phyloP scores from a whole-genome alignment of 2,888 invertebrate species.

The Cheilosia variabilis region DNA sequence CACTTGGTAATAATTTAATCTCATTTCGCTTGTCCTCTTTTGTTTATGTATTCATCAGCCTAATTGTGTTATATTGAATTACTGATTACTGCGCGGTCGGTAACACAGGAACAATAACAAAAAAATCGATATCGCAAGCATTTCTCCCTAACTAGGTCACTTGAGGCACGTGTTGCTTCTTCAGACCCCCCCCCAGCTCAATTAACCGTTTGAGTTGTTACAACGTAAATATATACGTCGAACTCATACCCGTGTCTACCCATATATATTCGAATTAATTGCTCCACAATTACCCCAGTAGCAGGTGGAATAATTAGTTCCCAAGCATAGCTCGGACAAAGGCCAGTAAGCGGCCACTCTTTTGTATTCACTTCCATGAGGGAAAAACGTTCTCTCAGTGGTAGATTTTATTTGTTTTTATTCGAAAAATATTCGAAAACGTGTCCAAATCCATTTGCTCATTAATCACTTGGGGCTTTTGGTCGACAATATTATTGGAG shows the following conservation, averaged over 20 bases:
- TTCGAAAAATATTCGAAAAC: no score
- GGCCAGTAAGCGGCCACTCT: no score
- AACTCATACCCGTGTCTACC: background rate
- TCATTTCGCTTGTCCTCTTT: background rate
- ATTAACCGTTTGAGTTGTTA: background rate
- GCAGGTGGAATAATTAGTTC: background rate
- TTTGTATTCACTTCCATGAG: no score
- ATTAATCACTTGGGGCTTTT: no score
- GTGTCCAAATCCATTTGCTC: no score
- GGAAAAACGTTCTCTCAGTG: no score
- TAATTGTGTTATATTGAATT: constrained; percentile 13
- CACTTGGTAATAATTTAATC: constrained; percentile 1
- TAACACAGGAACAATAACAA: no score
- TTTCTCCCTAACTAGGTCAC: constrained; percentile 23
- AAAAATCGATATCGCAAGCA: constrained; percentile 6
- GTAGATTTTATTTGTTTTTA: no score
- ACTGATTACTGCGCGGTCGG: background rate
- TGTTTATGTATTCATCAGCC: background rate
- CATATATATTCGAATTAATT: background rate
- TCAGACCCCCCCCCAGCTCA: background rate
- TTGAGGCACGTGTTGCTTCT: constrained; percentile 26
- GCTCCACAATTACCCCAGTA: constrained; percentile 1
- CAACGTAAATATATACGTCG: no score
- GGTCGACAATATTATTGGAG: no score
- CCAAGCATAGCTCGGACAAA: background rate